Base-by-base conservation (phyloP, 2,888 invertebrate species). In the Lottia scabra region DNA sequence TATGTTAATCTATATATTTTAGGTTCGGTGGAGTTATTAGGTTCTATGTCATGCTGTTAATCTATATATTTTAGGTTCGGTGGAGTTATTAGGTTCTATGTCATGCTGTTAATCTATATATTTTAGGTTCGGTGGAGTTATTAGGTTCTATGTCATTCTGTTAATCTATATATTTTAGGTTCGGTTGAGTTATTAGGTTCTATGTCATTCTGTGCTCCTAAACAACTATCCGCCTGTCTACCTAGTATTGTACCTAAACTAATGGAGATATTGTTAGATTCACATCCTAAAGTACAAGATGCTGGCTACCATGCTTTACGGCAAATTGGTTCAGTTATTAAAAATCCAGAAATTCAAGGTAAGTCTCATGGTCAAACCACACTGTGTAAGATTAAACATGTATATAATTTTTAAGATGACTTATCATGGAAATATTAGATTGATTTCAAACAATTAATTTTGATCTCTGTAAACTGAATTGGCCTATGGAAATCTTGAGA, bases 131-230 rank as follows among this genome's bases (percentile, higher is more conserved):
- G 0, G 96, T 98, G 72, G 98, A 99, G 89, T 91, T 99, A 70
- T 92, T 99, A 38, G 98, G 99, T 13, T 96, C 98, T 15, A 99
- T 99, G 98, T 98, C 99, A 0, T 98, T 95, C 91, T 99, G 99
- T 90, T n/a, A n/a, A n/a, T 13, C 16, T 45, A 15, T 45, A 56
- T 12, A 27, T 23, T 48, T 4, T 88, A 94, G 95, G 97, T 44
- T 97, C 98, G 0, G 96, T 98, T 72, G 98, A 99, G 89, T 91
- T 99, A 70, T 92, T 99, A 38, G 98, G 99, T 13, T 96, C 98
- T 15, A 99, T 99, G 98, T 98, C 99, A 0, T 98, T 95, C 91
- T 99, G 99, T 90, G 99, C 99, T 0, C 99, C 99, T 0, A 98
- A 98, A 89, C 99, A 99, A 90, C 91, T 99, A 77, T 98, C 98